Evolutionary conservation across 2,797 vertebrate genomes (phyloP).

Genomic region (Tokudaia muenninki): DNA sequence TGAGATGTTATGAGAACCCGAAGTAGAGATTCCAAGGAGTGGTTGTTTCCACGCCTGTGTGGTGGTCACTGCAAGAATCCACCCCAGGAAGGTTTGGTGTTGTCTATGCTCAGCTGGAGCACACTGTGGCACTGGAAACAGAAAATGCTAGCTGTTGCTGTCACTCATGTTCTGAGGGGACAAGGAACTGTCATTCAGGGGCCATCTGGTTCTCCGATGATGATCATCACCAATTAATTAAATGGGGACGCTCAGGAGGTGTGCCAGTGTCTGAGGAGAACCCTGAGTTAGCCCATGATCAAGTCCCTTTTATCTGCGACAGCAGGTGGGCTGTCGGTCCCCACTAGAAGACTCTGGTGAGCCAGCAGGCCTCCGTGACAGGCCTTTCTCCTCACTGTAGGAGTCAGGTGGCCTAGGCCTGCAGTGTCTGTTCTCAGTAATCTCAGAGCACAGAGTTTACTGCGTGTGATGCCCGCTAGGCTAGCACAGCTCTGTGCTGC

Average conservation of each 20-base stretch:
- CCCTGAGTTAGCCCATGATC: neutral
- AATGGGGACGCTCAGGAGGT: neutral
- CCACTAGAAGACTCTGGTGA: neutral
- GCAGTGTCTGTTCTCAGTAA: neutral
- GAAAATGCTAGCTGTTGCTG: neutral
- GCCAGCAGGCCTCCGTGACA: fast-evolving
- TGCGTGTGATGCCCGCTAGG: neutral
- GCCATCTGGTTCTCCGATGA: conserved; percentile 46
- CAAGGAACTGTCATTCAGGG: neutral
- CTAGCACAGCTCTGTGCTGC: neutral
- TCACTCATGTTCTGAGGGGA: neutral
- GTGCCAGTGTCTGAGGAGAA: neutral
- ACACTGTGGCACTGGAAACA: neutral
- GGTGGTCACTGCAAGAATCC: fast-evolving
- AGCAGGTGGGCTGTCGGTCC: neutral
- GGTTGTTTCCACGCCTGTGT: neutral
- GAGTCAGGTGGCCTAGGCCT: neutral
- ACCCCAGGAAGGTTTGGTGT: fast-evolving
- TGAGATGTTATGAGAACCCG: fast-evolving
- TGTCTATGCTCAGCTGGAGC: neutral
- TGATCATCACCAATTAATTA: neutral
- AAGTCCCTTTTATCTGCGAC: neutral
- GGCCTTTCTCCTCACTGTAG: fast-evolving
- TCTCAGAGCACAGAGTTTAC: fast-evolving
- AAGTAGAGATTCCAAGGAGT: fast-evolving